Evolutionary conservation across 2,113 vertebrate species (phyloP).

Genomic region (Athene cunicularia): DNA sequence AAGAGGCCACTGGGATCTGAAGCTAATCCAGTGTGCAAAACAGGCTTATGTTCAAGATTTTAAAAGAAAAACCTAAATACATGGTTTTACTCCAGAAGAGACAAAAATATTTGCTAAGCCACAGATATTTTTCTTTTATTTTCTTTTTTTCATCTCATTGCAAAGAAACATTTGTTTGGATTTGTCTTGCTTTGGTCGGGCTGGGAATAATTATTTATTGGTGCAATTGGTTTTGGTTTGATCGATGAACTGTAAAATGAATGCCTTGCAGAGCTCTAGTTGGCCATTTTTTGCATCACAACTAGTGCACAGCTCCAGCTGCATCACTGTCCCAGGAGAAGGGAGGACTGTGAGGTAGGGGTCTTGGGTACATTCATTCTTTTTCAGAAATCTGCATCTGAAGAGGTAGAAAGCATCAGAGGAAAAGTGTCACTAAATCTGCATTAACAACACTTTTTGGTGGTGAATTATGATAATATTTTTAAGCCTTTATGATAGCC

Average conservation of each 20-base stretch:
- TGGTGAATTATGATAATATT: background rate
- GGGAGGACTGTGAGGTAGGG: background rate
- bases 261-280: background rate
- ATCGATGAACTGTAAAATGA: background rate
- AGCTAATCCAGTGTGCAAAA: background rate
- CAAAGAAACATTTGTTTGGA: background rate
- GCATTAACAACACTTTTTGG: background rate
- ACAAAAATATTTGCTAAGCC: background rate
- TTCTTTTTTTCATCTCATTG: background rate
- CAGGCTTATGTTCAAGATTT: background rate
- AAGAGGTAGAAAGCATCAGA: background rate
- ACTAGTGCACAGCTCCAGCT: background rate
- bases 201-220: background rate
- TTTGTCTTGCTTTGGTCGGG: background rate
- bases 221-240: background rate
- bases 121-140: background rate
- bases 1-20: background rate
- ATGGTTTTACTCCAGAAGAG: background rate
- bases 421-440: background rate
- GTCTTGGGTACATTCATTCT: background rate
- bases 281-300: background rate
- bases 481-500: background rate
- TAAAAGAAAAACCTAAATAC: background rate
- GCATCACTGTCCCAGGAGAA: background rate
- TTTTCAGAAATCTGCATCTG: background rate